phyloP scores from a whole-genome alignment of 2,797 vertebrate genomes.

The Prunella strophiata region DNA sequence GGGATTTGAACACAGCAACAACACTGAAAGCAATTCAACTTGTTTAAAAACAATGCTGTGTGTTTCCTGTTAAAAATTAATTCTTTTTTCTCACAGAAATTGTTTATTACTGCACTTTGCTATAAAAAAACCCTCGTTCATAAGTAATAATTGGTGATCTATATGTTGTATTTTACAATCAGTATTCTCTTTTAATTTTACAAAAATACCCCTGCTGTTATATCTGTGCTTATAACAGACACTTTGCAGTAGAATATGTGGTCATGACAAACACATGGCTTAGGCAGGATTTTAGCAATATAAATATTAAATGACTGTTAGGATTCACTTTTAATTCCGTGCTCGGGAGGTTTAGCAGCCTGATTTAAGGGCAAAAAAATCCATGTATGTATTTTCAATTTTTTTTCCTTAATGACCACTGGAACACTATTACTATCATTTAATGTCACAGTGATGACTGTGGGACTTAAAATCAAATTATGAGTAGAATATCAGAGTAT shows the following conservation, averaged over 20 bases:
- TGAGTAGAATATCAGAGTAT: neutral
- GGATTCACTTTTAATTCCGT: conserved; percentile 58
- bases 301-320: conserved; percentile 35
- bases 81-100: neutral
- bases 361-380: neutral
- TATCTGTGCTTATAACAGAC: neutral
- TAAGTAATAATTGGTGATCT: neutral
- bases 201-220: neutral
- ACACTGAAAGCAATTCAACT: neutral
- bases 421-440: neutral
- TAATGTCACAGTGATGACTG: neutral
- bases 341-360: conserved; percentile 37
- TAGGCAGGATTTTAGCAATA: conserved; percentile 40
- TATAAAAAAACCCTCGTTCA: neutral
- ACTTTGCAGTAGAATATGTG: neutral
- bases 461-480: neutral
- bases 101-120: neutral
- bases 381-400: neutral
- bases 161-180: neutral
- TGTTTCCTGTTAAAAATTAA: neutral
- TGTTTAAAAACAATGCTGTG: neutral
- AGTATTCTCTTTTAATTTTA: neutral
- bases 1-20: neutral
- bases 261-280: neutral
- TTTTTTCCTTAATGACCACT: neutral